Evolutionary conservation across 2,797 vertebrate species (phyloP).

Genomic region (Glossophaga mutica): DNA sequence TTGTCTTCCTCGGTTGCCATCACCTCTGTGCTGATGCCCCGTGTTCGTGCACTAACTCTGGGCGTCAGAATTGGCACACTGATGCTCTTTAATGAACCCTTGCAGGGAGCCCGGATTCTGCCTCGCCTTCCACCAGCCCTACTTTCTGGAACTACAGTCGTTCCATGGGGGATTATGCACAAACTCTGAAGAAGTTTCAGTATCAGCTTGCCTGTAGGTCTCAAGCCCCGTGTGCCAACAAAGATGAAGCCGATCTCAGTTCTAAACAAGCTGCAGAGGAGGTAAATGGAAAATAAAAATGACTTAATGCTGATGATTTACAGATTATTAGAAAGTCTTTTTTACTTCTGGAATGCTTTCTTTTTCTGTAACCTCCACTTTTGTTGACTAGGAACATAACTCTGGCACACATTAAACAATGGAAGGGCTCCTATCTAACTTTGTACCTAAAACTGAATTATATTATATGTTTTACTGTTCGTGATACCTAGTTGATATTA

Average conservation of each 20-base stretch:
- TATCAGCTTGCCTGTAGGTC: slow-evolving; percentile 96
- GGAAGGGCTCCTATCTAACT: neutral
- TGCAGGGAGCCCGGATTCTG: slow-evolving; percentile 92
- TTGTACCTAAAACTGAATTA: neutral
- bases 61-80: neutral
- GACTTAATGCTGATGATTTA: neutral
- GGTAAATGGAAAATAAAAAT: slow-evolving; percentile 78
- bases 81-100: neutral
- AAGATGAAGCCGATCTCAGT: slow-evolving; percentile 94
- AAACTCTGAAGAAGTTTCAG: slow-evolving; percentile 94
- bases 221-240: slow-evolving; percentile 94
- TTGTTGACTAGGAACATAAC: neutral
- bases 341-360: neutral
- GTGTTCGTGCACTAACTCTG: neutral
- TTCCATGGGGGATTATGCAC: slow-evolving; percentile 91
- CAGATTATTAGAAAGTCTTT: neutral
- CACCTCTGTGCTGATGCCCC: neutral
- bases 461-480: neutral
- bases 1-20: neutral
- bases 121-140: slow-evolving; percentile 91
- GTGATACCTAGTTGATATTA: neutral
- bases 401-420: neutral
- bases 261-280: slow-evolving; percentile 98
- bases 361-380: neutral
- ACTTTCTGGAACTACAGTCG: slow-evolving; percentile 97